These are phyloP conservation scores for Caerostris darwini DNA, from an alignment of 1,140 invertebrate genomes.

Conservation along the genomic window DNA sequence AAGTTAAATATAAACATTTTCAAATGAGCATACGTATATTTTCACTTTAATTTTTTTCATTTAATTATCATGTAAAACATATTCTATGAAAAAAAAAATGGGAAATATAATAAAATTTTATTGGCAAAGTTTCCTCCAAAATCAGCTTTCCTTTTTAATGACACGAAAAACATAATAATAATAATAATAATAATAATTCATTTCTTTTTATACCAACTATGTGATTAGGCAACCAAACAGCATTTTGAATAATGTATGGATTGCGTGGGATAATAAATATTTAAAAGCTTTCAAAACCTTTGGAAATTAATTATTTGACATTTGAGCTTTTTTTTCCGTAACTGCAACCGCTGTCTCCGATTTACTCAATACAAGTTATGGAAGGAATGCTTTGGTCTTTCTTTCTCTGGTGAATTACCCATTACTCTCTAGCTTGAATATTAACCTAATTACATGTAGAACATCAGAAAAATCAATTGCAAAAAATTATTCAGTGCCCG, in stretches of 20 bases:
- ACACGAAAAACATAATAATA: no score
- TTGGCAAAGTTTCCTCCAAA: neutral
- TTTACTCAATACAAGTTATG: neutral
- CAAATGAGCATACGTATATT: no score
- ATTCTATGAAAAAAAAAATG: no score
- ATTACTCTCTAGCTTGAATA: neutral
- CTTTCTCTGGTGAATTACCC: neutral
- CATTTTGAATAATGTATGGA: neutral
- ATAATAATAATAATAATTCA: no score
- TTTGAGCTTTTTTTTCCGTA: neutral
- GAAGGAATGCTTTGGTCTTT: neutral
- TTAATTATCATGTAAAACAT: no score
- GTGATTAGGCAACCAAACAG: no score
- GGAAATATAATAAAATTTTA: no score
- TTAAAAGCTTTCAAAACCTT: neutral
- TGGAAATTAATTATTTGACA: neutral
- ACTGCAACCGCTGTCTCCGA: neutral
- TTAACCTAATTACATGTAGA: conserved; percentile 6
- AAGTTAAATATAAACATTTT: no score
- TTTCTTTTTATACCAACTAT: no score
- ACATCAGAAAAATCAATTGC: neutral
- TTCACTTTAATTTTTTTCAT: no score
- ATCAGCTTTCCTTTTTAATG: neutral
- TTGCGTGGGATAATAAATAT: neutral
- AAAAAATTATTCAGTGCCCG: neutral